Evolutionary conservation across 2,113 vertebrate genomes (phyloP).

Genomic region (Microcebus tavaratra): DNA sequence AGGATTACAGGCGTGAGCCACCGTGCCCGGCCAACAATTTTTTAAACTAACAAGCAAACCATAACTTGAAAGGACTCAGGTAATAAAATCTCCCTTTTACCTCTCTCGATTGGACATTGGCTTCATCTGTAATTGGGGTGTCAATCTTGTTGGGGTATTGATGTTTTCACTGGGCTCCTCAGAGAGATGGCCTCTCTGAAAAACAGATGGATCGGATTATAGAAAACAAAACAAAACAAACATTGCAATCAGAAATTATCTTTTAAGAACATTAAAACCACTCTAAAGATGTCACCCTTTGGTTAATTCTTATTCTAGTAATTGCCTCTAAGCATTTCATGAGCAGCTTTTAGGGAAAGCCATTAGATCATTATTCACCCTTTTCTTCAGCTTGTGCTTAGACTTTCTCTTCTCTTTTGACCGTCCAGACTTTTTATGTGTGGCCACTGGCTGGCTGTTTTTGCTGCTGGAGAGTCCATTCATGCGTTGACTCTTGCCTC

Average conservation of each 20-base stretch:
- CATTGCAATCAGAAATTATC: not conserved
- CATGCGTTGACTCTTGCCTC: constrained; percentile 96
- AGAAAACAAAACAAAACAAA: not conserved
- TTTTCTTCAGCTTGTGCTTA: constrained; percentile 98
- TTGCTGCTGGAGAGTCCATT: constrained; percentile 91
- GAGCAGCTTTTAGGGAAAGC: not conserved
- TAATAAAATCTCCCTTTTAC: constrained; percentile 79
- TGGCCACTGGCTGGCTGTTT: constrained; percentile 83
- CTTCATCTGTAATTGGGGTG: constrained; percentile 96
- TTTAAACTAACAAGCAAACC: not conserved
- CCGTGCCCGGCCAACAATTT: too few relatives aligned
- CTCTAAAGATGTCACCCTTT: not conserved
- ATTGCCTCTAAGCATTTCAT: not conserved
- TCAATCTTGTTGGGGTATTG: constrained; percentile 87
- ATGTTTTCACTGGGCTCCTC: constrained; percentile 91
- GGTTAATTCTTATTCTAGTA: not conserved
- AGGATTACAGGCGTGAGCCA: too few relatives aligned
- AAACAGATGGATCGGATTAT: constrained; percentile 58
- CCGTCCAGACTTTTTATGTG: constrained; percentile 89
- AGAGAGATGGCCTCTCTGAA: constrained; percentile 87
- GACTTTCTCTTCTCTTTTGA: constrained; percentile 98
- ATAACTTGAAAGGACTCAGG: not conserved
- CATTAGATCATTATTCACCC: constrained; percentile 83
- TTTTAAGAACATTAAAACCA: not conserved
- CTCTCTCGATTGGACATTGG: constrained; percentile 99